Evolutionary conservation across 1,140 invertebrate genomes (phyloP), one percentile per base, ranked within the genome.

Genomic region (Drosophila biarmipes): DNA sequence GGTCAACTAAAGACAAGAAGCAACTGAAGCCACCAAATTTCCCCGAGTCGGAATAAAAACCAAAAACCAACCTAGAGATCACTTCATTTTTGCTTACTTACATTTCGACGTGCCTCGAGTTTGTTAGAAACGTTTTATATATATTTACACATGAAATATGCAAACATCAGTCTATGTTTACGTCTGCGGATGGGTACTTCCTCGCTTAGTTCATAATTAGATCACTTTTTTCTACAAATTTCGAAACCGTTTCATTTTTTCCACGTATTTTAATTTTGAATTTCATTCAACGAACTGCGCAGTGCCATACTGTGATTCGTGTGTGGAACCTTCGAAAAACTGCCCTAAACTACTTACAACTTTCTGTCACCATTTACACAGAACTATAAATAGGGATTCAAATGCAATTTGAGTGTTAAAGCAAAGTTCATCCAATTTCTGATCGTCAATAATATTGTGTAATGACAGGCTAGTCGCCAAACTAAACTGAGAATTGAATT

Each of bases 41-140:
- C 82, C 82, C 69, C 49, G 61, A 87, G 61, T 72, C 55, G 82
- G 79, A 89, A 87, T 62, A 45, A 89, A 89, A 89, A 87, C 74
- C 54, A 69, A 61, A 80, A 68, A 56, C 45, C 45, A 57, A 67
- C 51, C 62, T 73, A 64, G 17, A 73, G 43, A 66, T 37, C 63
- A 51, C 67, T 68, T 68, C 58, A 73, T 59, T 78, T 87, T 82
- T 82, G 78, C 85, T 87, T 79, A 79, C 79, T 82, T 89, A 87
- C 79, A 87, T 87, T 89, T 87, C 75, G 76, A 87, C 63, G 82
- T 87, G 82, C 82, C 82, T 87, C 75, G 84, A 89, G 82, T 87
- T 87, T 86, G 82, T 86, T 87, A 86, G 78, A 86, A 86, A 86
- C 82, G 75, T 80, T 82, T 78, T 75, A 87, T 71, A 85, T 86